Base-by-base conservation (phyloP, 2,888 invertebrate species). In the Prostheceraeus crozeri region DNA sequence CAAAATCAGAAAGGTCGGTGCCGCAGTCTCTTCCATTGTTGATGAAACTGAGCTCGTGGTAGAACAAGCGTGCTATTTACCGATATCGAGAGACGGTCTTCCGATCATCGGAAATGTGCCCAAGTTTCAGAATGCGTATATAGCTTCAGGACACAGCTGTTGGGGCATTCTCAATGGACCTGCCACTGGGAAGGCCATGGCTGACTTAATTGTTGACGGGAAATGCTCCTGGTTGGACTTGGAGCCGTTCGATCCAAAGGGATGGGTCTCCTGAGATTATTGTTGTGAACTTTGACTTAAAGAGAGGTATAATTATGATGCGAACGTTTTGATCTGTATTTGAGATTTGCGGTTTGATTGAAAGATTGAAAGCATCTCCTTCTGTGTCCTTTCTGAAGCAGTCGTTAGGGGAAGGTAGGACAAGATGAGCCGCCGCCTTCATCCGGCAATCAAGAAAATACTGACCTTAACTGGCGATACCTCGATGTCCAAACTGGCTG, bases 121-220 rank as follows among this genome's bases (percentile, higher is more conserved):
- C 21, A 40, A 54, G 1, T 40, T 59, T 3, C 36, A 62, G 16
- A 65, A 65, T 14, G 61, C 62, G 2, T 67, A 60, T 28, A 57
- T 67, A 1, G 67, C 67, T 10, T 36, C 65, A 11, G 67, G 67
- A 6, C 67, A 67, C 52, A 55, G 46, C 30, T 67, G 67, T 52
- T 67, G 67, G 67, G 67, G 67, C 4, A 67, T 67, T 28, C 46
- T 67, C 14, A 67, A 65, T 54, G 62, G 61, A n/a, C 65, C 67
- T 6, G 64, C 59, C 19, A 67, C 67, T 30, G 67, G 67, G 11
- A 40, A 33, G 10, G 62, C 60, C 14, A 28, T 67, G 16, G 61
- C 65, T 14, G 64, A 67, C 33, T 53, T 67, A 8, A 67, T 67
- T 4, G 48, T 62, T 1, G 60, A 64, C 10, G 67, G 66, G 4